Percentiles rank a stretch among this genome's conserved stretches.
Evolutionary conservation across 2,113 vertebrate genomes (phyloP).

Genomic region (Ancistrus triradiatus): DNA sequence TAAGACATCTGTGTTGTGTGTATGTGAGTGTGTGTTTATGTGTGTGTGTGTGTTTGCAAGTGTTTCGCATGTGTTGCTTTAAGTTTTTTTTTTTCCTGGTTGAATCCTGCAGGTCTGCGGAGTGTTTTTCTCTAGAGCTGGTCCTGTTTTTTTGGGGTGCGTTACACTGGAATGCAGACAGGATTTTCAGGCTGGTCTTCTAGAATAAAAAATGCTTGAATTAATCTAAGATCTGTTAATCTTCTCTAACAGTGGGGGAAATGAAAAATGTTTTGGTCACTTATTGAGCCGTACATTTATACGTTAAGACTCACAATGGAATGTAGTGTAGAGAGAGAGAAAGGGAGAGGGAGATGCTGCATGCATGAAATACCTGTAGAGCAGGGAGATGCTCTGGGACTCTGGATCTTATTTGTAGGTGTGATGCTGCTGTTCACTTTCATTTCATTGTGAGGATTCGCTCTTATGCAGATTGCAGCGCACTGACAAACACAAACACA

Average conservation of each 20-base stretch:
- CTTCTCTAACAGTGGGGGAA: no score
- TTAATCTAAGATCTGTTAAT: no score
- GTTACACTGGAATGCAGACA: conserved; percentile 48
- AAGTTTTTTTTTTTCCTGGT: conserved; percentile 48
- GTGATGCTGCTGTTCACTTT: conserved; percentile 51
- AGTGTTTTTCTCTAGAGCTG: conserved; percentile 53
- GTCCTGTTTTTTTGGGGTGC: conserved; percentile 48
- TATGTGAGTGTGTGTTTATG: conserved; percentile 22
- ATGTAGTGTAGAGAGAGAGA: conserved; percentile 40
- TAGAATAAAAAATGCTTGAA: conserved; percentile 40
- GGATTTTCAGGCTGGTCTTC: conserved; percentile 52
- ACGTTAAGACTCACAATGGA: no score
- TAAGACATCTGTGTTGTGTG: conserved; percentile 19
- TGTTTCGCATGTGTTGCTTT: conserved; percentile 44
- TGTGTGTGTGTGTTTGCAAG: conserved; percentile 32
- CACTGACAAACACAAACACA: conserved; percentile 3
- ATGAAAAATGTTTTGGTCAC: no score
- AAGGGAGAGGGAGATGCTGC: conserved; percentile 30
- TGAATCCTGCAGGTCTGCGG: conserved; percentile 48
- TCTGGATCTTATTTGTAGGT: conserved; percentile 57
- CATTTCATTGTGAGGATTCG: conserved; percentile 26
- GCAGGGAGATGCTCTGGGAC: conserved; percentile 52
- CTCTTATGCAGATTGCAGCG: conserved; percentile 22
- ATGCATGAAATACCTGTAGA: conserved; percentile 42
- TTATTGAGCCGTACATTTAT: no score